Percentiles rank a stretch among this genome's conserved stretches.
phyloP scores from a whole-genome alignment of 1,140 invertebrate species.

The Brachionus calyciflorus region DNA sequence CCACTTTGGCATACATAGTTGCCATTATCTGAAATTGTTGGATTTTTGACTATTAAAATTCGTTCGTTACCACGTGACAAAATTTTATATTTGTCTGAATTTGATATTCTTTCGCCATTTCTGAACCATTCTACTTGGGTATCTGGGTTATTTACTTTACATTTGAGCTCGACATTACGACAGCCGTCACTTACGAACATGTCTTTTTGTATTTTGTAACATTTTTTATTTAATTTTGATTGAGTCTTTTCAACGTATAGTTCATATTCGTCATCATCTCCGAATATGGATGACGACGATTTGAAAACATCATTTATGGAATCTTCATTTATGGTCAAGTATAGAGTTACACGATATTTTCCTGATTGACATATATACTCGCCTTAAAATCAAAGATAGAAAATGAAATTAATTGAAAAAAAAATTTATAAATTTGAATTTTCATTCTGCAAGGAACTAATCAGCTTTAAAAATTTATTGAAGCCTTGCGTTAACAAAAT shows the following conservation, averaged over 20 bases:
- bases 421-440: no score
- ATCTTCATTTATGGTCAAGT: slow-evolving; percentile 28
- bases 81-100: not conserved
- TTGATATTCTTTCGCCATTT: not conserved
- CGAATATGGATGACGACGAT: not conserved
- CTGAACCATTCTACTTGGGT: slow-evolving; percentile 33
- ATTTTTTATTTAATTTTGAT: not conserved
- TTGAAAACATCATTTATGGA: not conserved
- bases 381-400: no score
- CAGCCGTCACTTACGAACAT: slow-evolving; percentile 21
- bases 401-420: no score
- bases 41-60: slow-evolving; percentile 17
- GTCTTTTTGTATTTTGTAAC: not conserved
- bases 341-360: slow-evolving; percentile 31
- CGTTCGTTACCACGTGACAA: not conserved
- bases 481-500: no score
- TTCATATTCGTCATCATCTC: not conserved
- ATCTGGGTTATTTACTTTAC: slow-evolving; percentile 3
- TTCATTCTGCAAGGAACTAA: no score
- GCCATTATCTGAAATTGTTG: not conserved
- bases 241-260: not conserved
- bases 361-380: slow-evolving; percentile 35
- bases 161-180: slow-evolving; percentile 10
- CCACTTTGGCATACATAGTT: slow-evolving; percentile 30
- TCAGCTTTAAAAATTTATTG: no score